A percentile compares a stretch with the other conserved stretches of the same genome.
Conservation (phyloP, 2,888 invertebrate genomes). For the Lochmaea capreae region DNA sequence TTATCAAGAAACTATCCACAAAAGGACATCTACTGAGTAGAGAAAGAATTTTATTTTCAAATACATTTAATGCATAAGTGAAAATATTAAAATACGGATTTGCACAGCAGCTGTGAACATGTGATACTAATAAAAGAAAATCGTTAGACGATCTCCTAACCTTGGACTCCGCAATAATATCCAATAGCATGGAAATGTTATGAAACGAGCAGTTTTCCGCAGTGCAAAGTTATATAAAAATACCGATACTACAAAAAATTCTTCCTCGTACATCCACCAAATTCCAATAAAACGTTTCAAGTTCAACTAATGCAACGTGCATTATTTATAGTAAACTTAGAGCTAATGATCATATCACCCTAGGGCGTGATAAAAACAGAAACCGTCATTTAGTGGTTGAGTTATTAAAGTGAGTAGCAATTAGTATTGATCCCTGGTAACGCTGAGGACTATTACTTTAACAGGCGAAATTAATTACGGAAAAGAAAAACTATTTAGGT, state of each 20-base stretch:
- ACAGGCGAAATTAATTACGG: not conserved
- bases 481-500: not conserved
- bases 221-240: slow-evolving; percentile 9
- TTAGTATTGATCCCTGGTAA: not conserved
- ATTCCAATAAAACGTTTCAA: not conserved
- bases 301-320: not conserved
- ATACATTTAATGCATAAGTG: too few species aligned
- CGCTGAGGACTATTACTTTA: not conserved
- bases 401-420: not conserved
- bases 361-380: not conserved
- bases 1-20: too few species aligned
- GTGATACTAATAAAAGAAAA: slow-evolving; percentile 10
- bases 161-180: slow-evolving; percentile 14
- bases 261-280: not conserved
- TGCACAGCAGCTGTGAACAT: not conserved
- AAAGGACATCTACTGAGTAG: too few species aligned
- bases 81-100: too few species aligned
- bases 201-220: slow-evolving; percentile 15
- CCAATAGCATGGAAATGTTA: slow-evolving; percentile 16
- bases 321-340: not conserved
- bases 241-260: not conserved
- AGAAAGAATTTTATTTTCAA: too few species aligned
- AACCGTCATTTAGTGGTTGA: not conserved
- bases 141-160: not conserved
- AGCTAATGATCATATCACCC: slow-evolving; percentile 2